These are phyloP conservation scores for Bicyclus anynana DNA, from an alignment of 1,140 invertebrate species.

Conservation along the genomic window DNA sequence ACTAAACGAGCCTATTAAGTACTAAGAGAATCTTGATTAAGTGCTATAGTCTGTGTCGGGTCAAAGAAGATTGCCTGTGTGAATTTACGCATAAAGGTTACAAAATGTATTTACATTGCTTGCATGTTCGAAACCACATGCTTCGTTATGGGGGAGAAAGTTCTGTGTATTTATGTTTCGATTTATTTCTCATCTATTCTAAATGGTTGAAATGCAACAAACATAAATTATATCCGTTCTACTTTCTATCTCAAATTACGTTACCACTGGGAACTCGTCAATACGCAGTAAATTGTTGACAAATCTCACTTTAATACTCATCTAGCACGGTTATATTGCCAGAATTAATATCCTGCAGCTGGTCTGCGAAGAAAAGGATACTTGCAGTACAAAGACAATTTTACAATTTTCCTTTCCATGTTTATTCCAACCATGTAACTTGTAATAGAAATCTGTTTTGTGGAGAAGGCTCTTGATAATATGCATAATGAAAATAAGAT, in stretches of 20 bases:
- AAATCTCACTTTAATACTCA: conserved; percentile 4
- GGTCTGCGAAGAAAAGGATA: background rate
- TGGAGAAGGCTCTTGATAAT: too few species aligned
- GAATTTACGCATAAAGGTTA: background rate
- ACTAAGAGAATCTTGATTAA: too few species aligned
- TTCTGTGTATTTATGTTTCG: conserved; percentile 28
- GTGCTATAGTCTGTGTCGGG: background rate
- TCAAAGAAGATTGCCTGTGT: background rate
- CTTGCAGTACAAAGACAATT: too few species aligned
- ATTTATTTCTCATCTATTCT: conserved; percentile 31
- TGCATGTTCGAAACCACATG: conserved; percentile 7
- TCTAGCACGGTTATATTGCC: background rate
- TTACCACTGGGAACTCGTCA: conserved; percentile 9
- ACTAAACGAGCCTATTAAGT: too few species aligned
- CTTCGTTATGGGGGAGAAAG: conserved; percentile 19
- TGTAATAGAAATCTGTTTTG: too few species aligned
- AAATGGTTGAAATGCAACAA: conserved; percentile 21
- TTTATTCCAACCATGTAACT: too few species aligned
- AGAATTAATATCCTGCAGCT: background rate
- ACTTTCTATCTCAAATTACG: conserved; percentile 23
- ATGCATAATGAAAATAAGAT: too few species aligned
- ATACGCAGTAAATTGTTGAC: conserved; percentile 14
- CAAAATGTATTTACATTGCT: conserved; percentile 6
- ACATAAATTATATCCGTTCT: conserved; percentile 23
- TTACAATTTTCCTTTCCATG: too few species aligned